Percentiles rank a stretch among this genome's conserved stretches.
These are phyloP conservation scores for Notodromas monacha DNA, from an alignment of 2,888 invertebrate species.

Conservation along the genomic window DNA sequence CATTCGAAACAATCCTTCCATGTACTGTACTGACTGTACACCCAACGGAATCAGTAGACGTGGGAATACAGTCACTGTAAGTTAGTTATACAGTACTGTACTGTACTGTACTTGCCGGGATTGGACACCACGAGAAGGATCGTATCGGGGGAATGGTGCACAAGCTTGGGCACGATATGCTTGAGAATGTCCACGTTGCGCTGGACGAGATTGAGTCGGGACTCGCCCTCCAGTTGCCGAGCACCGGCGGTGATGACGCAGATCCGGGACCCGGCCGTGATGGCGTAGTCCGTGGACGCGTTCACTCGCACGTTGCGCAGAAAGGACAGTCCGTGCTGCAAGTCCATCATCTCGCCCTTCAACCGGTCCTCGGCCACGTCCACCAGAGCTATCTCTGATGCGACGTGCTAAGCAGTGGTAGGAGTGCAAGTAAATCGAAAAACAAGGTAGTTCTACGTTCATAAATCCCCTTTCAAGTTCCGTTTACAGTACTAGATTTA, in stretches of 20 bases:
- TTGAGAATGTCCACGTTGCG: slow-evolving; percentile 64
- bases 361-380: slow-evolving; percentile 50
- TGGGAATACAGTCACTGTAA: too few species aligned
- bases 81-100: too few species aligned
- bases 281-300: slow-evolving; percentile 39
- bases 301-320: slow-evolving; percentile 41
- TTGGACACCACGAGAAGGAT: slow-evolving; percentile 59
- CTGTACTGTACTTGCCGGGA: slow-evolving; percentile 28
- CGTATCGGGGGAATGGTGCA: slow-evolving; percentile 52
- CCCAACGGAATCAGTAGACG: too few species aligned
- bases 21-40: too few species aligned
- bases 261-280: slow-evolving; percentile 41
- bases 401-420: slow-evolving; percentile 27
- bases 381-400: slow-evolving; percentile 43
- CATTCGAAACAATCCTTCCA: too few species aligned
- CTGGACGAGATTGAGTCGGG: slow-evolving; percentile 53
- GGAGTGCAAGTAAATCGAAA: too few species aligned
- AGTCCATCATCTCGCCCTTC: slow-evolving; percentile 59
- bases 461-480: too few species aligned
- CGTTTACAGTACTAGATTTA: too few species aligned
- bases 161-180: slow-evolving; percentile 42
- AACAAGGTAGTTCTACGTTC: too few species aligned
- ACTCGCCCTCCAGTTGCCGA: slow-evolving; percentile 58
- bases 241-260: slow-evolving; percentile 73
- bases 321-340: slow-evolving; percentile 60